Evolutionary conservation across 2,797 vertebrate genomes (phyloP), one percentile per base, ranked within the genome.

Genomic region (Pteronotus mesoamericanus): DNA sequence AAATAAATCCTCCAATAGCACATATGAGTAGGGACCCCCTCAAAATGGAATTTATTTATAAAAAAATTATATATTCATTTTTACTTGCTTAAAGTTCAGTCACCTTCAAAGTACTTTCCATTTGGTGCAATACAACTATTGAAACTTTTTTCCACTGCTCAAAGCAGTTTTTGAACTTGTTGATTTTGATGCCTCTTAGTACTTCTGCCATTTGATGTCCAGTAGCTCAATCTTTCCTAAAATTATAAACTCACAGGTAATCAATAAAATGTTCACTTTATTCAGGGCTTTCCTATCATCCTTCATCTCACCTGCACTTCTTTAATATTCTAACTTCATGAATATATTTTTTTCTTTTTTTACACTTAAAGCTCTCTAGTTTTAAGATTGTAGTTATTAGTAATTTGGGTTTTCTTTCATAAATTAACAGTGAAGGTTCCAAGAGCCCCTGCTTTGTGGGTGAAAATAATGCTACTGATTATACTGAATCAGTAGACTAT

Each of bases 1-100:
- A 96, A 97, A 95, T 71, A 97, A 95, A 61, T 59, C 37, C 53
- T 91, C 19, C 8, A 32, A 9, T 16, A 21, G 68, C 0, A 0
- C 34, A n/a, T 32, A 6, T 0, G 1, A 64, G 29, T 64, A 64
- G 59, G 15, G 10, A 15, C 29, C 29, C 59, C 29, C 29, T 29
- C 59, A 64, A 64, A 64, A 32, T 32, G 29, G 29, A 64, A 64
- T 64, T 64, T 64, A 64, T n/a, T 64, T n/a, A 64, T 64, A 32
- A 16, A 64, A 64, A 64, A 64, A 59, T 59, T 64, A 29, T n/a
- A 59, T 64, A 64, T 64, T 32, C 14, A 64, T 64, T 64, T 11
- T 61, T 61, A 32, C 29, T 32, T 64, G 59, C 59, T 64, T 64
- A 64, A 64, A 64, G 29, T 64, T 64, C 59, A 64, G 59, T 64